Evolutionary conservation across 2,113 vertebrate species (phyloP), one percentile per base, ranked within the genome.

Genomic region (Erinaceus europaeus): DNA sequence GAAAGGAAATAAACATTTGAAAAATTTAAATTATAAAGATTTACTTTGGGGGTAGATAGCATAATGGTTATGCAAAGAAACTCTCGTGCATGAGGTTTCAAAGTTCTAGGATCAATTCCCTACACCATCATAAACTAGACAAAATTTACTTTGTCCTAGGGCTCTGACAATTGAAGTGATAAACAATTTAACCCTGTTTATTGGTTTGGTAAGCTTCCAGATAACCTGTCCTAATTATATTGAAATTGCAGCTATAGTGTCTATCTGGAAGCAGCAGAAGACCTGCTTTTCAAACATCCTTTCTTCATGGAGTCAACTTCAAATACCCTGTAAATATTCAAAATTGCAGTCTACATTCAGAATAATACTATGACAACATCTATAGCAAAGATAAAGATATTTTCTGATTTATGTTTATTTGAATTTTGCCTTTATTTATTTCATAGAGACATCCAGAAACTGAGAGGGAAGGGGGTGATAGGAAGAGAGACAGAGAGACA

Each of bases 371-470:
- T 95, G 50, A 64, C 53, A 92, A 83, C 0, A 2, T 21, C 48
- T 88, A 86, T 36, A 85, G 79, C 32, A 86, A 86, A 90, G 2
- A 15, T 53, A 86, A 92, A 91, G 83, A 46, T 69, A 91, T 82
- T 82, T 93, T 78, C 17, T 38, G 21, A 95, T 84, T 4, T 8
- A 15, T 20, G 21, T 8, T 5, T 6, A 5, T 15, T 15, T 15
- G 5, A 52, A 52, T 52, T 6, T 5, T 18, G 14, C 15, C 14
- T 5, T 52, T 52, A 52, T 15, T 52, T 6, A 15, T 5, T 4
- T 15, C 14, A 4, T 15, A 18, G 6, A 15, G 21, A 15, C 14
- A 52, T 8, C 5, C 21, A 6, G 50, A 52, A n/a, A n/a, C n/a
- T n/a, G n/a, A n/a, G n/a, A n/a, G n/a, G n/a, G n/a, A n/a, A n/a